Percentiles rank a stretch among this genome's conserved stretches.
These are phyloP conservation scores for Poeciliopsis gracilis DNA, from an alignment of 2,797 vertebrate genomes.

Conservation along the genomic window DNA sequence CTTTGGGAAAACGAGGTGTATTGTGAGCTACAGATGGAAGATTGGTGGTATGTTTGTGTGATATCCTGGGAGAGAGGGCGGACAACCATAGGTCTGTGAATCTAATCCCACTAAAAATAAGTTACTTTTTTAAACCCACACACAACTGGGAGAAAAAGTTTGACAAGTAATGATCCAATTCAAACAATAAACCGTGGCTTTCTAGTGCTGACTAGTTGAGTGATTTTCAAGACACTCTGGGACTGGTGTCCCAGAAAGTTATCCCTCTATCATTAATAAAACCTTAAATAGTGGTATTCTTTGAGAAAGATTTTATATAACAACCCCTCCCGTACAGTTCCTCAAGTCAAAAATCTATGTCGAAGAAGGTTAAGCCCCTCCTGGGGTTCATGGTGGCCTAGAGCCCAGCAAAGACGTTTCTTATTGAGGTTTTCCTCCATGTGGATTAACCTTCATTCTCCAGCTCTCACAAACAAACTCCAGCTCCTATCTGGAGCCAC, in stretches of 20 bases:
- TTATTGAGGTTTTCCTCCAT: slow-evolving; percentile 61
- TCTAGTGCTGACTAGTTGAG: slow-evolving; percentile 16
- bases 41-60: slow-evolving; percentile 20
- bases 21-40: slow-evolving; percentile 6
- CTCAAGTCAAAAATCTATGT: slow-evolving; percentile 46
- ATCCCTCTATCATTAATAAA: slow-evolving; percentile 30
- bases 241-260: slow-evolving; percentile 21
- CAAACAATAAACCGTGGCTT: slow-evolving; percentile 17
- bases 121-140: slow-evolving; percentile 17
- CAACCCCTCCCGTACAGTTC: slow-evolving; percentile 39
- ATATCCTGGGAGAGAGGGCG: not conserved
- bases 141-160: slow-evolving; percentile 15
- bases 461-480: slow-evolving; percentile 48
- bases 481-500: slow-evolving; percentile 66
- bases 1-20: slow-evolving; percentile 25
- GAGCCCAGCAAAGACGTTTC: slow-evolving; percentile 59
- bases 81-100: slow-evolving; percentile 12
- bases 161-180: slow-evolving; percentile 12
- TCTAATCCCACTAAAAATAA: slow-evolving; percentile 28
- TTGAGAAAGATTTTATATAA: slow-evolving; percentile 53
- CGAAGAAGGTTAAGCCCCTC: slow-evolving; percentile 60
- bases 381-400: slow-evolving; percentile 52
- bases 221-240: slow-evolving; percentile 19
- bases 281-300: slow-evolving; percentile 45
- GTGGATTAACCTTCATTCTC: slow-evolving; percentile 40